A percentile compares a stretch with the other conserved stretches of the same genome.
Evolutionary conservation across 2,113 vertebrate species (phyloP).

Genomic region (Microcebus ravelobensis): DNA sequence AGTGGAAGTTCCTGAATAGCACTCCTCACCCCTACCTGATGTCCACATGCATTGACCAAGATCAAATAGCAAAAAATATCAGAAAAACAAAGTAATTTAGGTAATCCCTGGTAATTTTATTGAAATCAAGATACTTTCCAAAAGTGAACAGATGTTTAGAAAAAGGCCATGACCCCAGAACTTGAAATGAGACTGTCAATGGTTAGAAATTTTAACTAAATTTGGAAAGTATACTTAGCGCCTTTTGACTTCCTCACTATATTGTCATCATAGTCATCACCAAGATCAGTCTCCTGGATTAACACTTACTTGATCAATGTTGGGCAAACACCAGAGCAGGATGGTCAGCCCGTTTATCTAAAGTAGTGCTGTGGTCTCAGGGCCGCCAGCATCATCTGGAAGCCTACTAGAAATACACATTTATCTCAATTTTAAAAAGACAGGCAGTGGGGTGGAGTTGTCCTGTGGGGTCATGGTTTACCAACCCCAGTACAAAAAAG

Average conservation of each 20-base stretch:
- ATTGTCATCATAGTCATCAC: background rate
- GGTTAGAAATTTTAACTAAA: constrained; percentile 38
- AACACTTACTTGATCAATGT: background rate
- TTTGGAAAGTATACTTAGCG: background rate
- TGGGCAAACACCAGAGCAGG: background rate
- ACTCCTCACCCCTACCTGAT: constrained; percentile 17
- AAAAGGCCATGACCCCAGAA: background rate
- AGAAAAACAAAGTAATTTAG: background rate
- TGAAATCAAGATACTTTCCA: constrained; percentile 33
- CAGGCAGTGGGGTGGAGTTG: background rate
- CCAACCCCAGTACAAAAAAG: background rate
- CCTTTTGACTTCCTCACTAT: background rate
- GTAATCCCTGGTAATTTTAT: constrained; percentile 40
- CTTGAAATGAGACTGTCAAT: background rate
- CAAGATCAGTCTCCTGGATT: constrained; percentile 10
- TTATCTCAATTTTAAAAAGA: background rate
- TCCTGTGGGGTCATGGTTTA: background rate
- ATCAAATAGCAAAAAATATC: constrained; percentile 13
- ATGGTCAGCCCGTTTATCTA: background rate
- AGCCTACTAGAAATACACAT: background rate
- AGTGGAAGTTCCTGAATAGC: constrained; percentile 35
- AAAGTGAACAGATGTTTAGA: constrained; percentile 1
- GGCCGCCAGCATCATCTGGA: background rate
- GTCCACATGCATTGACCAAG: background rate
- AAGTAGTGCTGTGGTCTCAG: background rate